Evolutionary conservation across 2,113 vertebrate species (phyloP).

Genomic region (Butorides virescens): DNA sequence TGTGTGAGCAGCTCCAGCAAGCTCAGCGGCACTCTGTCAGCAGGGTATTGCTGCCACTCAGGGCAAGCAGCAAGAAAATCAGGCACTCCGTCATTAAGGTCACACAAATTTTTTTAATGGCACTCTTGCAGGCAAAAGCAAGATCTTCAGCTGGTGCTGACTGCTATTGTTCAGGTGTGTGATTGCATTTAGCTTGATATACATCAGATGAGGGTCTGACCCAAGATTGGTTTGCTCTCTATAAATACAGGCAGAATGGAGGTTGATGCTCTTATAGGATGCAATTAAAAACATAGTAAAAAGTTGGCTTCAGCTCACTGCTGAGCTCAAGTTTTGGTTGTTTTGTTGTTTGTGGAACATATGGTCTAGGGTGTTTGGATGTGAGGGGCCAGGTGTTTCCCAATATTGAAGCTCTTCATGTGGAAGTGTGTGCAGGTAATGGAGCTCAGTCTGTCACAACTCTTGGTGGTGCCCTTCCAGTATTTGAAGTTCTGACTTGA

Average conservation of each 20-base stretch:
- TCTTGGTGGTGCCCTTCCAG: neutral
- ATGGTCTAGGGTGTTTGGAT: neutral
- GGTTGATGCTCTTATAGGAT: neutral
- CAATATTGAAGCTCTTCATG: neutral
- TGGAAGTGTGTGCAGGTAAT: constrained; percentile 13
- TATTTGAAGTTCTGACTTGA: constrained; percentile 34
- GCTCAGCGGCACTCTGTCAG: neutral
- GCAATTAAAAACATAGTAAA: neutral
- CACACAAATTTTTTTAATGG: neutral
- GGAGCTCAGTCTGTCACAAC: neutral
- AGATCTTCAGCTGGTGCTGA: neutral
- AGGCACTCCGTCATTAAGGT: neutral
- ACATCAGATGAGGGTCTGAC: neutral
- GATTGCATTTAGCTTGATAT: neutral
- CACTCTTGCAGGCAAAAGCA: neutral
- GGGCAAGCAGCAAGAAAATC: neutral
- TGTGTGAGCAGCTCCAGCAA: neutral
- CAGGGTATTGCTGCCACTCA: neutral
- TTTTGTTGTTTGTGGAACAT: neutral
- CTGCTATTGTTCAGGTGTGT: neutral
- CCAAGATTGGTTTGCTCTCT: neutral
- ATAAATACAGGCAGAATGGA: neutral
- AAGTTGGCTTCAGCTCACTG: constrained; percentile 1
- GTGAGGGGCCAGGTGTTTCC: constrained; percentile 5
- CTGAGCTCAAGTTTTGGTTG: constrained; percentile 4